Evolutionary conservation across 2,888 invertebrate species (phyloP).

Genomic region (Eugnorisma glareosa): DNA sequence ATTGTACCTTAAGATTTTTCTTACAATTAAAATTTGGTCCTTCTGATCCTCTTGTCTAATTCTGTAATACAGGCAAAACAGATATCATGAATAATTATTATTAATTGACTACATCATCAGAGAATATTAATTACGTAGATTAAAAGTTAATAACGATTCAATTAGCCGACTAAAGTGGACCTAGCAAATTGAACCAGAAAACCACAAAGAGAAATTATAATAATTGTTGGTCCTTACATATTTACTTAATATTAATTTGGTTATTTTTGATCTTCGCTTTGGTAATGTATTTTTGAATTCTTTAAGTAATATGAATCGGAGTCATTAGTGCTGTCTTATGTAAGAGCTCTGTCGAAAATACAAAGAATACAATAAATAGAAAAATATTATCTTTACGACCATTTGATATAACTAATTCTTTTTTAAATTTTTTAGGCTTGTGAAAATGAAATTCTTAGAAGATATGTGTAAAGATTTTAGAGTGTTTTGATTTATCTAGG

Average conservation of each 20-base stretch:
- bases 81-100: conserved; percentile 13
- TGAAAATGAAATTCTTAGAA: background rate
- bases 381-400: background rate
- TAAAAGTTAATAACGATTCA: conserved; percentile 25
- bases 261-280: conserved; percentile 19
- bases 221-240: conserved; percentile 7
- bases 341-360: background rate
- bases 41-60: background rate
- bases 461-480: background rate
- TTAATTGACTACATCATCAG: conserved; percentile 5
- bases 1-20: background rate
- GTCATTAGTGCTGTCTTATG: conserved; percentile 18
- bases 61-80: background rate
- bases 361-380: background rate
- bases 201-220: conserved; percentile 1
- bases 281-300: conserved; percentile 23
- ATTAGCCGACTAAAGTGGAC: conserved; percentile 3
- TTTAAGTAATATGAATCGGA: conserved; percentile 25
- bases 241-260: conserved; percentile 27
- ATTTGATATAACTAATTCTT: background rate
- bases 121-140: conserved; percentile 20
- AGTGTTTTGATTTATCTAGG: background rate
- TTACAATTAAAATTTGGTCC: background rate
- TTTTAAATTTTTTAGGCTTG: background rate
- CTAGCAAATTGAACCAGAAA: conserved; percentile 20